These are phyloP conservation scores for Dicyrtoma fusca DNA, from an alignment of 2,888 invertebrate genomes.

Conservation along the genomic window DNA sequence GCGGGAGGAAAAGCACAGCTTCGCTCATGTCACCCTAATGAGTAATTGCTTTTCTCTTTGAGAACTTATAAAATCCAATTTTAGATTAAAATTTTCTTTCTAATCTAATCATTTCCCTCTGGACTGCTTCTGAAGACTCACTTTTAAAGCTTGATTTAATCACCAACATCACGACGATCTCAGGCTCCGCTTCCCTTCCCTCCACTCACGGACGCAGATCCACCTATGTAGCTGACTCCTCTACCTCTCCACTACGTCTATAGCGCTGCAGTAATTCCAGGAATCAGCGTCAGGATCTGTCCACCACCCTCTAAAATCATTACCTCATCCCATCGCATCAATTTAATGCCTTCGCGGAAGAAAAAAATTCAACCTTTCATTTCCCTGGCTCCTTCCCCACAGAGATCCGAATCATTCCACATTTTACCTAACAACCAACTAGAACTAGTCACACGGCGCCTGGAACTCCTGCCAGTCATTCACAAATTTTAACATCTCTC, in stretches of 20 bases:
- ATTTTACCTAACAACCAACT: too few species aligned
- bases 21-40: constrained; percentile 47
- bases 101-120: constrained; percentile 52
- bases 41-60: constrained; percentile 49
- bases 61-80: constrained; percentile 41
- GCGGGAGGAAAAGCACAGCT: constrained; percentile 34
- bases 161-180: constrained; percentile 8
- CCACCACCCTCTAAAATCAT: constrained; percentile 23
- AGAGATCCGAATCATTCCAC: too few species aligned
- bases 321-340: constrained; percentile 16
- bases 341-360: constrained; percentile 19
- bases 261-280: too few species aligned
- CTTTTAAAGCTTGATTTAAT: constrained; percentile 38
- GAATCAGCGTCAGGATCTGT: constrained; percentile 4
- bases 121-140: constrained; percentile 34
- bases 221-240: too few species aligned
- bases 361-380: too few species aligned
- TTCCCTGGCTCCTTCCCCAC: too few species aligned
- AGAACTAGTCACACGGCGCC: too few species aligned
- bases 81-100: constrained; percentile 52
- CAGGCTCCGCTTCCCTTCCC: not conserved
- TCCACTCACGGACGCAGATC: not conserved
- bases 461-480: too few species aligned
- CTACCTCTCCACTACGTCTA: not conserved
- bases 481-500: too few species aligned